Evolutionary conservation across 2,113 vertebrate species (phyloP).

Genomic region (Channa argus): DNA sequence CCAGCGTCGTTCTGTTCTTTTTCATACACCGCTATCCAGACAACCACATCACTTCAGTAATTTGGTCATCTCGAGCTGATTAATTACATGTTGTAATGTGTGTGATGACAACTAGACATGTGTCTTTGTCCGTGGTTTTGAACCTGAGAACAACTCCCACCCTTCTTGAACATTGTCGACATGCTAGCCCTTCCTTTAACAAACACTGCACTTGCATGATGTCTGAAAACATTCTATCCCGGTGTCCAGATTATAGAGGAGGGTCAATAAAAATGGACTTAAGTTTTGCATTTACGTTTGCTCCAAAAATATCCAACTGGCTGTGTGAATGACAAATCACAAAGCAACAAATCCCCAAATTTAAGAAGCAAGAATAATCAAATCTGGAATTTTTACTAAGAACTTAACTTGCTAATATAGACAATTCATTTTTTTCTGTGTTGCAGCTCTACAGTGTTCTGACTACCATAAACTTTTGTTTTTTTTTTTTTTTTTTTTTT

Average conservation of each 20-base stretch:
- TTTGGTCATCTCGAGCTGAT: conserved; percentile 10
- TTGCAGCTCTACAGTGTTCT: background rate
- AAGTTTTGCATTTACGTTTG: too few species aligned
- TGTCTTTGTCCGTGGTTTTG: conserved; percentile 1
- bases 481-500: background rate
- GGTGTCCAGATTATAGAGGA: conserved; percentile 6
- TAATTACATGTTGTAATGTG: background rate
- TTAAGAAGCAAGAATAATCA: background rate
- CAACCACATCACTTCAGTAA: background rate
- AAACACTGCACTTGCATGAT: conserved; percentile 69
- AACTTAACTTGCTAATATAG: background rate
- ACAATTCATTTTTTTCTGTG: background rate
- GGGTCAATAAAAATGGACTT: background rate
- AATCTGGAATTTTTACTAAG: background rate
- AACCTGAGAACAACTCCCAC: conserved; percentile 40
- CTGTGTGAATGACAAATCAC: too few species aligned
- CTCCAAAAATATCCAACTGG: background rate
- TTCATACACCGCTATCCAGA: background rate
- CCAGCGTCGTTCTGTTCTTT: background rate
- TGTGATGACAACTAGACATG: background rate
- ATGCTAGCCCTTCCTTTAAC: conserved; percentile 73
- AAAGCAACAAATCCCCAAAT: background rate
- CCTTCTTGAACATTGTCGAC: conserved; percentile 71
- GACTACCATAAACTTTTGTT: background rate
- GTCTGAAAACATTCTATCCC: conserved; percentile 41